Evolutionary conservation across 2,797 vertebrate species (phyloP).

Genomic region (Pangasius sanitwongsei): DNA sequence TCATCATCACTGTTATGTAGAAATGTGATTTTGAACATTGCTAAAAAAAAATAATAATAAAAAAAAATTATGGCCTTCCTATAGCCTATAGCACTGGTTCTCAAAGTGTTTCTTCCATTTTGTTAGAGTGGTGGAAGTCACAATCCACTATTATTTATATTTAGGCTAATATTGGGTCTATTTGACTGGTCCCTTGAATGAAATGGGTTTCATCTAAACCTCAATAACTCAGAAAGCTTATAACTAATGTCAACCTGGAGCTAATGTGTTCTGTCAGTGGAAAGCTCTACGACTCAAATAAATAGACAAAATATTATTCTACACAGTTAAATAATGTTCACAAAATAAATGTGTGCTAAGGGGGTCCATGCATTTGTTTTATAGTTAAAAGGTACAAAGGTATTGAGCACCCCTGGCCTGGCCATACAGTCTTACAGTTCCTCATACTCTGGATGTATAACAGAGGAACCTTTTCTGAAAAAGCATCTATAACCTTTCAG

Average conservation of each 20-base stretch:
- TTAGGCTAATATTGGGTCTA: not conserved
- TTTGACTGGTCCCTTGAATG: not conserved
- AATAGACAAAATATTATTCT: not conserved
- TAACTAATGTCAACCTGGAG: not conserved
- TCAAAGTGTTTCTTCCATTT: not conserved
- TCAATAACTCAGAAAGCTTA: not conserved
- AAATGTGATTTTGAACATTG: not conserved
- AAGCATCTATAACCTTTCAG: not conserved
- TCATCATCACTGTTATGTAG: not conserved
- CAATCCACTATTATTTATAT: not conserved
- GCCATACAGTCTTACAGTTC: not conserved
- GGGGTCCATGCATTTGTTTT: too few relatives aligned
- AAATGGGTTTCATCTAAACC: not conserved
- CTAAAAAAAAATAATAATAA: too few relatives aligned
- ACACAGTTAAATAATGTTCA: not conserved
- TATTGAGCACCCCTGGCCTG: not conserved
- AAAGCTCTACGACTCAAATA: not conserved
- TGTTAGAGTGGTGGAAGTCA: not conserved
- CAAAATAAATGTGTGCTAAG: not conserved
- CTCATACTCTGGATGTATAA: not conserved
- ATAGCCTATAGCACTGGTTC: not conserved
- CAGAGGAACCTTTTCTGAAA: not conserved
- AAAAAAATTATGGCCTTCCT: not conserved
- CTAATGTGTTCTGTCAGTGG: not conserved
- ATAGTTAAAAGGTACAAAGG: not conserved